Base-by-base conservation (phyloP, 2,797 vertebrate species). In the Sternarchorhynchus goeldii region DNA sequence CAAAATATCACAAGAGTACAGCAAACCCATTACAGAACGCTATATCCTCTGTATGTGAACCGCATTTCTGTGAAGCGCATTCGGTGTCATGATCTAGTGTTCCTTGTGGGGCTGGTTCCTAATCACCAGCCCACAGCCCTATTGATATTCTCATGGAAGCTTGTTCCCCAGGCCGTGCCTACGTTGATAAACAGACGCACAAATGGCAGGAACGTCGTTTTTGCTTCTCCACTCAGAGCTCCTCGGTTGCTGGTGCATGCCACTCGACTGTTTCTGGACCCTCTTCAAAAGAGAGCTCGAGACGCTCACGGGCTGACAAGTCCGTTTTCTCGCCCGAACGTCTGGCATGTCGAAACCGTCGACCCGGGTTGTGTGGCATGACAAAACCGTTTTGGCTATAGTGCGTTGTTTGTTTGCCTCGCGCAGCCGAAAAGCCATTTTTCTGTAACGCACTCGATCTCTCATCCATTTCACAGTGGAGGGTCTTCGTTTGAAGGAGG, bases 401-500 rank as follows among this genome's bases (percentile, higher is more conserved):
- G 34, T 70, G 17, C 65, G 70, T 65, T 69, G 70, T 65, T 69
- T 65, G 64, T 59, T 59, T 77, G 69, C 62, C 59, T 75, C 60
- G 64, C 14, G 14, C 34, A 80, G 66, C 75, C 55, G 67, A 55
- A 71, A 58, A 75, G 20, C 16, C 12, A 41, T 67, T 72, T 72
- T 65, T 53, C n/a, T 77, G 70, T 77, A 67, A 82, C 67, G 79
- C 29, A 31, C 60, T 32, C 60, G 36, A 32, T 70, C 32, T 36
- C 29, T 66, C 53, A 59, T 75, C 66, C 20, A 71, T 77, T 74
- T 79, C 12, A 53, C 59, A 71, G 63, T 58, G 60, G 58, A 84
- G 41, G 45, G 36, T 31, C 68, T 76, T 84, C n/a, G 81, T 84
- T 79, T 76, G 59, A 81, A 69, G 70, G 72, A 75, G 53, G 25